Evolutionary conservation across 2,888 invertebrate genomes (phyloP).

Genomic region (Megamerina dolium): DNA sequence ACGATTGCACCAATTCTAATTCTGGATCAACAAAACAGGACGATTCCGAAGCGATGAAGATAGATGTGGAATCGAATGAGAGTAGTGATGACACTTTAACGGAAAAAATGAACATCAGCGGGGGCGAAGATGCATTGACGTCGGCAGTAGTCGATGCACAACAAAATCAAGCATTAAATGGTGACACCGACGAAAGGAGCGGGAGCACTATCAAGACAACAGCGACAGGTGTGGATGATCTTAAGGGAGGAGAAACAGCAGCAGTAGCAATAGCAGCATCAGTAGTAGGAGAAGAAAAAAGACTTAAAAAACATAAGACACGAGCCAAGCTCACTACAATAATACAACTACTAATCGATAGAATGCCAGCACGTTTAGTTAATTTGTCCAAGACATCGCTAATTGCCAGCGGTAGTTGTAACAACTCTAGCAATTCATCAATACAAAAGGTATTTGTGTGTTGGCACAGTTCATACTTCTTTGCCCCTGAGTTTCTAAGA

Average conservation of each 20-base stretch:
- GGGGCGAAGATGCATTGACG: slow-evolving; percentile 28
- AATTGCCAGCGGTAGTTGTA: slow-evolving; percentile 22
- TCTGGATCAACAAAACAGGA: background rate
- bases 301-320: slow-evolving; percentile 41
- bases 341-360: slow-evolving; percentile 47
- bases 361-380: slow-evolving; percentile 37
- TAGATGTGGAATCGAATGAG: background rate
- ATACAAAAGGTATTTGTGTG: slow-evolving; percentile 34
- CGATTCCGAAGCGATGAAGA: background rate
- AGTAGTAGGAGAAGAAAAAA: slow-evolving; percentile 32
- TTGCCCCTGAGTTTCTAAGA: too few relatives aligned
- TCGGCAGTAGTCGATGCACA: slow-evolving; percentile 8
- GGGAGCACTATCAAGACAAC: background rate
- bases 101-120: slow-evolving; percentile 41
- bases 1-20: background rate
- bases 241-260: too few relatives aligned
- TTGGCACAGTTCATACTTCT: too few relatives aligned
- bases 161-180: slow-evolving; percentile 14
- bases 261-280: too few relatives aligned
- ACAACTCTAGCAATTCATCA: slow-evolving; percentile 28
- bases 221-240: slow-evolving; percentile 13
- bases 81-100: background rate
- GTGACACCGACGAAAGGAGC: slow-evolving; percentile 21
- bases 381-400: slow-evolving; percentile 36
- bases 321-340: slow-evolving; percentile 46